Conservation (phyloP, 2,797 vertebrate genomes). For the Xenopus petersii region DNA sequence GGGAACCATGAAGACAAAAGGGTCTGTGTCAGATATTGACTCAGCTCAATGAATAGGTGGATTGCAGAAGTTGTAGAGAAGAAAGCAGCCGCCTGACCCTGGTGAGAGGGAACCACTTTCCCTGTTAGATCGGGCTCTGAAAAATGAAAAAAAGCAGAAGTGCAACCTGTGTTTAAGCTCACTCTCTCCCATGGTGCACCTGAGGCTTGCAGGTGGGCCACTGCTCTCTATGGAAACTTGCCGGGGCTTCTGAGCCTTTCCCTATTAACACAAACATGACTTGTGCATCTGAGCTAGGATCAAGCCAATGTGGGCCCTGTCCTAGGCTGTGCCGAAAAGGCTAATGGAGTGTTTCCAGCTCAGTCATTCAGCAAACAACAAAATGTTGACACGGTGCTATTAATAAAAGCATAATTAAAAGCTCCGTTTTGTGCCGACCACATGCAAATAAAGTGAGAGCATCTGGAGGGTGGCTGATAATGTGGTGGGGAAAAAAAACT, state of each 20-base stretch:
- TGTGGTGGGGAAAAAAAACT: conserved; percentile 4
- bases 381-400: too few species aligned
- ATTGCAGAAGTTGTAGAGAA: conserved; percentile 43
- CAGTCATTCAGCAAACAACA: too few species aligned
- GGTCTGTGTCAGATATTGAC: conserved; percentile 23
- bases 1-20: conserved; percentile 23
- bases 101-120: conserved; percentile 42
- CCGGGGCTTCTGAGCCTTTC: not conserved
- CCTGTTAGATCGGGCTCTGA: conserved; percentile 21
- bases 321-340: too few species aligned
- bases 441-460: conserved; percentile 41
- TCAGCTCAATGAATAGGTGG: conserved; percentile 33
- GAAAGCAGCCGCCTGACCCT: conserved; percentile 13
- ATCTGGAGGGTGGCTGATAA: conserved; percentile 27
- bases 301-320: too few species aligned
- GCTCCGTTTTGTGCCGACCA: conserved; percentile 12
- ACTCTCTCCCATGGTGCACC: conserved; percentile 31
- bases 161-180: conserved; percentile 23
- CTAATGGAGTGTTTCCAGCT: too few species aligned
- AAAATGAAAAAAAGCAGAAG: conserved; percentile 43
- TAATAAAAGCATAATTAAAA: not conserved
- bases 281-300: too few species aligned
- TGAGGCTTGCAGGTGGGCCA: not conserved
- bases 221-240: not conserved
- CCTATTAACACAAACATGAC: not conserved